Base-by-base conservation (phyloP, 2,797 vertebrate genomes). In the Gymnothorax reevesii region DNA sequence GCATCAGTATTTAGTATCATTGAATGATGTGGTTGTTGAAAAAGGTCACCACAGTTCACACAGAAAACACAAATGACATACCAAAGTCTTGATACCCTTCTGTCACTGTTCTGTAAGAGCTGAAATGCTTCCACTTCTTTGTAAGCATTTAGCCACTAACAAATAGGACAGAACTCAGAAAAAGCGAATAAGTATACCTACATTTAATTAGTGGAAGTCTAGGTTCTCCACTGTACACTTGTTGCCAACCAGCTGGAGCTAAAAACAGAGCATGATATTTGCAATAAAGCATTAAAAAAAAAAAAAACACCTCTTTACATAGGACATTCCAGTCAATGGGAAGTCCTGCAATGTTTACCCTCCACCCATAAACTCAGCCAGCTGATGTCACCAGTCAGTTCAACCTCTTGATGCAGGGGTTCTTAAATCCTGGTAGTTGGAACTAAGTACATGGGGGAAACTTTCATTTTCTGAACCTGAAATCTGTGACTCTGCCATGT, bases 161-260 rank as follows among this genome's bases (percentile, higher is more conserved):
- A 69, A 33, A 25, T 55, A 42, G 52, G 27, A 25, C 66, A 57
- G 79, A 83, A 86, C 83, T 83, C 79, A 86, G 54, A 82, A 22
- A 71, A 20, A 33, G 42, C 66, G 57, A 75, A n/a, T 10, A 66
- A 87, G 83, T 77, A 84, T 84, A 87, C 33, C 33, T 42, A 42
- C 84, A 87, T 84, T 84, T 42, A 79, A 87, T 62, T 22, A 42
- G 77, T 42, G 75, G 82, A 82, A 60, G 60, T 87, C 82, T 73
- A 54, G 22, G 22, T 85, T 3, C 49, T 13, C 77, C 49, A 22
- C 52, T 17, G 4, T 2, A 6, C 77, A 80, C 20, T 33, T 54
- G 52, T 2, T 22, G 15, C 52, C 17, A n/a, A 80, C 7, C 20
- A 54, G 52, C 77, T 54, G 49, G 22, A 20, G 8, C 20, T 8